These are phyloP conservation scores for Neoarius graeffei DNA, from an alignment of 2,113 vertebrate genomes.

Conservation along the genomic window DNA sequence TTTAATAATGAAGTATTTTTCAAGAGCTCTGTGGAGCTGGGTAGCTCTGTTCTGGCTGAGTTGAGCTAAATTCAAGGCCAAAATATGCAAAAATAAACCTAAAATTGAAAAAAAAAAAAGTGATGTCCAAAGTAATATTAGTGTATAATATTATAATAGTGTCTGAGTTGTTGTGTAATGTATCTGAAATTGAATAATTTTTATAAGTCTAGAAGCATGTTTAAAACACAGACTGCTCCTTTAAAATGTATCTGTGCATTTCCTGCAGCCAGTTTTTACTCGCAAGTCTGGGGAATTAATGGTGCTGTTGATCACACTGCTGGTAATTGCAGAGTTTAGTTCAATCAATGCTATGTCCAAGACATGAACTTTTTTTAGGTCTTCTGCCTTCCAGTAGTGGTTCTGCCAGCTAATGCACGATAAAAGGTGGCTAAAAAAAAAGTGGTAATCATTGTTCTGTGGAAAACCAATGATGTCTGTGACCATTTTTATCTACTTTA, in stretches of 20 bases:
- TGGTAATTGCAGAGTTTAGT: constrained; percentile 73
- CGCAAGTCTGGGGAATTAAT: constrained; percentile 74
- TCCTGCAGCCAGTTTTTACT: constrained; percentile 68
- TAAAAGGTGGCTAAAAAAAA: neutral
- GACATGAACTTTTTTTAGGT: constrained; percentile 62
- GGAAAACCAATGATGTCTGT: constrained; percentile 11
- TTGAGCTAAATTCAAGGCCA: neutral
- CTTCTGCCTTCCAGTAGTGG: constrained; percentile 55
- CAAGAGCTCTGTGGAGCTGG: neutral
- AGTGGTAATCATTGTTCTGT: constrained; percentile 13
- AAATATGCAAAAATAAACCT: neutral
- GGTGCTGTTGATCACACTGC: constrained; percentile 71
- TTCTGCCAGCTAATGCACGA: constrained; percentile 10
- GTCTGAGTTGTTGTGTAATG: neutral
- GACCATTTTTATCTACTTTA: neutral
- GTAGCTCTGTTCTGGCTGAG: neutral
- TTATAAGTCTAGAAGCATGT: neutral
- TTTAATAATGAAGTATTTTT: neutral
- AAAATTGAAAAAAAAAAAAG: neutral
- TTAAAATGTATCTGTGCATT: constrained; percentile 65
- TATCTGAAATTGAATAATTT: neutral
- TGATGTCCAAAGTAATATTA: neutral
- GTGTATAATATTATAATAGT: no score
- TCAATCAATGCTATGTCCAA: constrained; percentile 68
- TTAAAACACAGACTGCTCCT: constrained; percentile 18